phyloP scores from a whole-genome alignment of 64 coral and sea anemone species.

The Stylophora pistillata region DNA sequence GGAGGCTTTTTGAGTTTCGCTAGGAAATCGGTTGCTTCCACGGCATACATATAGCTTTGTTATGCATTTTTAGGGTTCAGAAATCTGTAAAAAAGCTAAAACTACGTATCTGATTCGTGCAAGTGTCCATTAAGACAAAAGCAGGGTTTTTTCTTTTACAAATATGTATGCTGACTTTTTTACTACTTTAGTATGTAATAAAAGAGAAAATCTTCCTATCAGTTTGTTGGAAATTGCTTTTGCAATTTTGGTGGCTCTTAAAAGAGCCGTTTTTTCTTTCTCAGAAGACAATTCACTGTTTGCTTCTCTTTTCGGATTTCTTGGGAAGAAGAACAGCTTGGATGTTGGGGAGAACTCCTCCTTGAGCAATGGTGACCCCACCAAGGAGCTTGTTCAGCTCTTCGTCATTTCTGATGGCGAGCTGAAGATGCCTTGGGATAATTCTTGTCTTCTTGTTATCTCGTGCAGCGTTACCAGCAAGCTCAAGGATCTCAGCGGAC shows the following conservation, averaged over 20 bases:
- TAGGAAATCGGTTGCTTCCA: no score
- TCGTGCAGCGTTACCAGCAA: constrained; percentile 35
- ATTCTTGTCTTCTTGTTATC: constrained; percentile 47
- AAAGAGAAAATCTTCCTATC: neutral
- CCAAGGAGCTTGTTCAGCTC: constrained; percentile 43
- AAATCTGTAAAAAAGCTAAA: no score
- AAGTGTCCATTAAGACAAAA: no score
- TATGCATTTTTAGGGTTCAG: no score
- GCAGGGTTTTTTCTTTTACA: no score
- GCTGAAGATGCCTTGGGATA: constrained; percentile 32
- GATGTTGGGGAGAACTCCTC: constrained; percentile 45
- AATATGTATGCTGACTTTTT: neutral
- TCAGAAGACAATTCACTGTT: neutral
- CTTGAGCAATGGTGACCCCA: constrained; percentile 40
- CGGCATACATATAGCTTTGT: no score
- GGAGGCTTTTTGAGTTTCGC: no score
- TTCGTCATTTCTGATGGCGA: constrained; percentile 39
- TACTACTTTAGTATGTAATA: neutral
- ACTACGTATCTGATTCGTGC: no score
- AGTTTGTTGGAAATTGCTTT: constrained; percentile 11
- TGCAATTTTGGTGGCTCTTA: constrained; percentile 30
- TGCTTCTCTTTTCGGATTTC: constrained; percentile 40
- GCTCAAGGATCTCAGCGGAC: constrained; percentile 49
- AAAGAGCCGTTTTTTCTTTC: constrained; percentile 33
- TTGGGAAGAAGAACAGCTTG: constrained; percentile 49